These are phyloP conservation scores for Camponotus floridanus DNA, from an alignment of 1,140 invertebrate species.

Conservation along the genomic window DNA sequence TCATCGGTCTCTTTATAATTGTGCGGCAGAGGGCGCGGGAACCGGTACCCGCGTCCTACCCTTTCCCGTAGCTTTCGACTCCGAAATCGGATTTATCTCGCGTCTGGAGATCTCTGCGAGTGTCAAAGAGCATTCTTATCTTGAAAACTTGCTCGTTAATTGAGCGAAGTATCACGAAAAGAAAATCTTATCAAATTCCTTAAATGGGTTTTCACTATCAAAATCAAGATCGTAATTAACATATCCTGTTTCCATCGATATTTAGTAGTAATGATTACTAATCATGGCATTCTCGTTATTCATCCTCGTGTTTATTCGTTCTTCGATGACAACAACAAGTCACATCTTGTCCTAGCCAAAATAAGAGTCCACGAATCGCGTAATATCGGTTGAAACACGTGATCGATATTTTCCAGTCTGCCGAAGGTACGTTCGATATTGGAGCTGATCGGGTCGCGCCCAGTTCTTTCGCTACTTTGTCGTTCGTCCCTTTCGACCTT, in stretches of 20 bases:
- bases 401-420: no score
- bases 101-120: no score
- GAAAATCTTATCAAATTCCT: background rate
- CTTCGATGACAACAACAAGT: background rate
- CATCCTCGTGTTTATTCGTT: background rate
- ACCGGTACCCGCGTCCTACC: background rate
- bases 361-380: background rate
- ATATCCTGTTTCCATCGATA: background rate
- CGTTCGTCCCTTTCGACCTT: background rate
- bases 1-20: background rate
- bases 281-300: background rate
- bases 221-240: background rate
- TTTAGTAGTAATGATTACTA: background rate
- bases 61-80: background rate
- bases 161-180: background rate
- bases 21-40: constrained; percentile 1
- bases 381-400: no score
- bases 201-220: no score
- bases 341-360: no score
- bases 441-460: no score
- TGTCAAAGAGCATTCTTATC: background rate
- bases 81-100: background rate
- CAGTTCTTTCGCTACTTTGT: no score
- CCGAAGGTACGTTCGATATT: no score
- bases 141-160: background rate